Conservation (phyloP, 2,888 invertebrate species). For the Tillus elongatus region DNA sequence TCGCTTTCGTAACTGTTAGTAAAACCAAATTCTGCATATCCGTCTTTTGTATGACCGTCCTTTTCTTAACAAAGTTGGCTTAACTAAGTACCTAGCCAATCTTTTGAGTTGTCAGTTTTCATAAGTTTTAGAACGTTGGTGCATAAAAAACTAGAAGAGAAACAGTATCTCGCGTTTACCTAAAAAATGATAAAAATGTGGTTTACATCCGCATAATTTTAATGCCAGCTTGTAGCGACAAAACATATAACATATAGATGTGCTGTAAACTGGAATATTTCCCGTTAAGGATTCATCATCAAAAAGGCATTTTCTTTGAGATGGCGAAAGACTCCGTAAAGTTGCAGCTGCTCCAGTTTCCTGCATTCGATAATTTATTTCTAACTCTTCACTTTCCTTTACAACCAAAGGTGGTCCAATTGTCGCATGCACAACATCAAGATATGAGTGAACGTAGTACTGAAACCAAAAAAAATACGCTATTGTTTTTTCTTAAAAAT, state of each 20-base stretch:
- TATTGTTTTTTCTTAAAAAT: conserved; percentile 8
- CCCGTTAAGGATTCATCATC: conserved; percentile 43
- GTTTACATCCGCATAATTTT: conserved; percentile 49
- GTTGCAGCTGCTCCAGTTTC: conserved; percentile 46
- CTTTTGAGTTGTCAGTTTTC: no score
- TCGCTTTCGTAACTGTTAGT: no score
- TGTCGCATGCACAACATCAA: conserved; percentile 47
- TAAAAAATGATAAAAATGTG: conserved; percentile 51
- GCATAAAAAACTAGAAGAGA: no score
- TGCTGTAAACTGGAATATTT: conserved; percentile 47
- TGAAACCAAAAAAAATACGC: conserved; percentile 36
- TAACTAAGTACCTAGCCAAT: no score
- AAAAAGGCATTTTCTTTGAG: conserved; percentile 48
- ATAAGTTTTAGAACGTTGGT: no score
- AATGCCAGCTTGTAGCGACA: conserved; percentile 47
- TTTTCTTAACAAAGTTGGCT: no score
- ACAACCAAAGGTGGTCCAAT: conserved; percentile 30
- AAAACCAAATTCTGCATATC: no score
- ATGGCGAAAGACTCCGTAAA: conserved; percentile 41
- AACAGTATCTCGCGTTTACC: no score
- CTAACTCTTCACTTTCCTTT: conserved; percentile 39
- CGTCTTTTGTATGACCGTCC: no score
- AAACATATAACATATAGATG: conserved; percentile 47
- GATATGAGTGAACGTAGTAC: conserved; percentile 53
- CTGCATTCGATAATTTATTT: conserved; percentile 40